Base-by-base conservation (phyloP, 1,140 invertebrate genomes). In the Zaprionus davidi region DNA sequence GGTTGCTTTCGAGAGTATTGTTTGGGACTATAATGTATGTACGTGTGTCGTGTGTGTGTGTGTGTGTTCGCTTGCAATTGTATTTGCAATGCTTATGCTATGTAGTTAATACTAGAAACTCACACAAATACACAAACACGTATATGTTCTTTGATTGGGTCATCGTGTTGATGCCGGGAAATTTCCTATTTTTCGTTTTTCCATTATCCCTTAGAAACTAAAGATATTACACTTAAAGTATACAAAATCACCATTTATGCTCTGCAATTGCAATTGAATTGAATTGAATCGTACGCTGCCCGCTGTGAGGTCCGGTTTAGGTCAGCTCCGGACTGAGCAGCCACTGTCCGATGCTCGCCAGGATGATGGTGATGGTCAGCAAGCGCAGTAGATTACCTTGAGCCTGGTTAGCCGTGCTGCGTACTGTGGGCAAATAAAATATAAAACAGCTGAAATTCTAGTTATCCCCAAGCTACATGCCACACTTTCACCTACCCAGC, bases 401-500 rank as follows among this genome's bases (percentile, higher is more conserved):
- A 44, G 68, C 57, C 49, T 81, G 82, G 11, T 75, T 69, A n/a
- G 90, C 78, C 26, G 79, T 66, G 55, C 90, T 90, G 28, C 82
- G 85, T 7, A 92, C 90, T 92, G 72, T 49, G 41, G 17, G 28
- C 12, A 46, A 66, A 24, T 67, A 49, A 28, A 26, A 49, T 15
- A 13, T 22, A 20, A 22, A 51, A 51, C 22, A 34, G 46, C 44
- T 36, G 41, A 58, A 67, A 66, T 73, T 79, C n/a, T 9, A 71
- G 22, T 56, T 26, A 46, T 24, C 31, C 28, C 24, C 9, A 5
- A 26, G 20, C 9, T 12, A 36, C 9, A 49, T 66, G 22, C 26
- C 20, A 31, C 31, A 31, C 15, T 20, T 13, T 20, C 17, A 93
- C 93, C 93, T 90, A 95, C 94, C 94, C 62, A 95, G 86, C 70